A percentile compares a stretch with the other conserved stretches of the same genome.
Evolutionary conservation across 1,140 invertebrate species (phyloP).

Genomic region (Heterodera carotae): DNA sequence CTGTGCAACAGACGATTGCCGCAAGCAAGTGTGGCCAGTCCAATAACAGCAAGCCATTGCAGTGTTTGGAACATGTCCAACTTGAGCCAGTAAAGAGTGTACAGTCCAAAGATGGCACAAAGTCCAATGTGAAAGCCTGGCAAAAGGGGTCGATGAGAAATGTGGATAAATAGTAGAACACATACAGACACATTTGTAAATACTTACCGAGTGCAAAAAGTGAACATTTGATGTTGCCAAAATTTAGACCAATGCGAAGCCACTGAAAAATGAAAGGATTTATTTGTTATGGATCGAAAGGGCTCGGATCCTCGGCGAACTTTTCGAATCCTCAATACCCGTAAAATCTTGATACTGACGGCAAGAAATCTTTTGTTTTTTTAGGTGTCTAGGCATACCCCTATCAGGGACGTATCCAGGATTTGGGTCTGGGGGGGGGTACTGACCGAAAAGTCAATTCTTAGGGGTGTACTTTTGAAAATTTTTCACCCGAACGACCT

Average conservation of each 20-base stretch:
- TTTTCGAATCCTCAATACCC: no score
- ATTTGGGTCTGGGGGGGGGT: no score
- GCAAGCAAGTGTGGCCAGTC: constrained; percentile 82
- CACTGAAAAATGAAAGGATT: constrained; percentile 71
- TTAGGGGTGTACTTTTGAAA: no score
- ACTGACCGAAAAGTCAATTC: no score
- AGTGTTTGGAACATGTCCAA: constrained; percentile 91
- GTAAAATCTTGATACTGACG: no score
- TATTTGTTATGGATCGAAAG: no score
- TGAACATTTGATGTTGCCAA: constrained; percentile 79
- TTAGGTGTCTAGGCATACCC: no score
- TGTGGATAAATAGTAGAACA: not conserved
- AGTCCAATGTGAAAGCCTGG: constrained; percentile 81
- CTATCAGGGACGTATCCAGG: no score
- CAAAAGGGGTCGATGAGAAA: not conserved
- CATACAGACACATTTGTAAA: not conserved
- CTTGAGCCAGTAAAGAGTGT: constrained; percentile 84
- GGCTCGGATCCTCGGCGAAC: no score
- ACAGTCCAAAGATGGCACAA: constrained; percentile 79
- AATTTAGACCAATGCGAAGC: constrained; percentile 83
- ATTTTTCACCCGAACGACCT: no score
- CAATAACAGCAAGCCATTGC: constrained; percentile 81
- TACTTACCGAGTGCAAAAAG: constrained; percentile 73
- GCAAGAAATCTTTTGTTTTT: no score
- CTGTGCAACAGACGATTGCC: constrained; percentile 79